Base-by-base conservation (phyloP, 2,113 vertebrate genomes). In the Psettodes erumei region DNA sequence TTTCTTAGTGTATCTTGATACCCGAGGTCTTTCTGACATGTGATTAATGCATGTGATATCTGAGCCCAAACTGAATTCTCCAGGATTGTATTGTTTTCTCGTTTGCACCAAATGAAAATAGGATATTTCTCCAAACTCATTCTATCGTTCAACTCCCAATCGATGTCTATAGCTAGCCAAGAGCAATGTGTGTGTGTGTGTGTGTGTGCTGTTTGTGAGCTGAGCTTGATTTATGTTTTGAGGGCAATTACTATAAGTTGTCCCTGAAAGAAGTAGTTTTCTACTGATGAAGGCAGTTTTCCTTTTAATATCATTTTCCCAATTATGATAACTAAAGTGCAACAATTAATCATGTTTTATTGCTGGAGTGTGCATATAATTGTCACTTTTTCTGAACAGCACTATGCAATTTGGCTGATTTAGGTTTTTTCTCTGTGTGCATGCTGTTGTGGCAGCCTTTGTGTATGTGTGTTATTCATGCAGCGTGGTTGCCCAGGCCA, bases 311-410 rank as follows among this genome's bases (percentile, higher is more conserved):
- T 88, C 25, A 88, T 86, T 84, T 85, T 69, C 47, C 67, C 77
- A 84, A 85, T 90, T 88, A 90, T 80, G 71, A 82, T 81, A 90
- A 83, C 75, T 79, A 79, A 88, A 90, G 85, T 80, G 77, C 58
- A 71, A 90, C 75, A 86, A 92, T 93, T 85, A 90, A 93, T 93
- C 90, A 83, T 65, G 59, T 70, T 81, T 71, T 86, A 65, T 60
- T 85, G 89, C 91, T 92, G 88, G 91, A 85, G 86, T 89, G 76
- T 86, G 88, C 88, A 84, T 64, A 82, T 82, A 78, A 87, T 84
- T 89, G 81, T 83, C 79, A 83, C 66, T 82, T 84, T 79, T 80
- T 58, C 61, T 35, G 40, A 79, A 77, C 67, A 70, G 74, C 54
- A 19, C 48, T 56, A 53, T 48, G 77, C 75, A 69, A 33, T 86